Evolutionary conservation across 2,113 vertebrate genomes (phyloP), one percentile per base, ranked within the genome.

Genomic region (Circaetus cinerascens): DNA sequence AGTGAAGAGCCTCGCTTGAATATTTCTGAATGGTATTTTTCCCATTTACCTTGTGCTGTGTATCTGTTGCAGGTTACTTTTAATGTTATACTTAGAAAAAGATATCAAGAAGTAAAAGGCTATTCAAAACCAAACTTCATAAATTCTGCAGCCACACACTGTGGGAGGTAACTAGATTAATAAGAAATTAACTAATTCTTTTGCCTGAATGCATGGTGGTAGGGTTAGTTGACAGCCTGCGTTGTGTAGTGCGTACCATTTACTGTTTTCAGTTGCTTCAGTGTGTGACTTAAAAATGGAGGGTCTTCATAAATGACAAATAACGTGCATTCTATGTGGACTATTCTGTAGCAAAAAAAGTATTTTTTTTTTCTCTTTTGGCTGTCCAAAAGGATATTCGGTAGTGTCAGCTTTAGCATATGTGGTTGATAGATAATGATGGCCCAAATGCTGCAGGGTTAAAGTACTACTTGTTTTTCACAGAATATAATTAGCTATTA

Each of bases 161-260:
- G n/a, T 66, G 27, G 17, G 25, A 60, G 1, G 3, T 45, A 66
- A n/a, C 15, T 57, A 30, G 29, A 56, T 66, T 55, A 66, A 27
- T 48, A 30, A 46, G 50, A 46, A 72, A 78, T 55, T 63, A 66
- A 7, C 5, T 67, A 2, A 15, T 74, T 3, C 9, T 74, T 75
- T 64, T 75, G 25, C 17, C 29, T 68, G 8, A 67, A 32, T 71
- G 6, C 4, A 5, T 12, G 9, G 10, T 9, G 11, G 11, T 26
- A 60, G 22, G 51, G 12, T 38, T 51, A 72, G 36, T 40, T 56
- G 25, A 16, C n/a, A 32, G 7, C 17, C 32, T 50, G 16, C 1
- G 0, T 51, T 1, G 1, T 40, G 48, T 27, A 12, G 2, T 2
- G 1, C 0, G 0, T 88, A 46, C 9, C 9, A 14, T 82, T 60